A percentile compares a stretch with the other conserved stretches of the same genome.
Conservation (phyloP, 2,797 vertebrate genomes). For the Columba guinea region DNA sequence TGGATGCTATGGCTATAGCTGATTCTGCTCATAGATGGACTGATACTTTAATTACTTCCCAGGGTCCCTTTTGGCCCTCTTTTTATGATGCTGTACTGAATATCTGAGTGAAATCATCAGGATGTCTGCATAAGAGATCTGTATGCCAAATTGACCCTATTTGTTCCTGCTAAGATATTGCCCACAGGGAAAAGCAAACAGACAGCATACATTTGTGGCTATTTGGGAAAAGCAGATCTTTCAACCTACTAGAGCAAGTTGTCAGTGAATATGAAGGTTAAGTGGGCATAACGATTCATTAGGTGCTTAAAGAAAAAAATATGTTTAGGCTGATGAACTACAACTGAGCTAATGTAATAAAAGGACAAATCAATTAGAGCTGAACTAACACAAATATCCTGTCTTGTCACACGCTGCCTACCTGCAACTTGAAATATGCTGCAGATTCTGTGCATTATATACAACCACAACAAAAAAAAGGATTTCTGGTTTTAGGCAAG, state of each 20-base stretch:
- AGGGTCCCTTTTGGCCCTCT: neutral
- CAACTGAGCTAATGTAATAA: neutral
- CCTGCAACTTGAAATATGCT: neutral
- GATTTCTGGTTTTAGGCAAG: neutral
- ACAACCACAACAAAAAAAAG: neutral
- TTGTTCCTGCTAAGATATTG: neutral
- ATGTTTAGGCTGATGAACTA: neutral
- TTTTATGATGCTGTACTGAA: neutral
- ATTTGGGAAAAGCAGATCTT: neutral
- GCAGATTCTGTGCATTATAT: neutral
- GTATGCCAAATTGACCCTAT: neutral
- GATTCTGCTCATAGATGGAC: neutral
- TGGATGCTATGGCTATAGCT: neutral
- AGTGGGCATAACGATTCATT: neutral
- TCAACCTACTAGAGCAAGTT: neutral
- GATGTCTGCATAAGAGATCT: neutral
- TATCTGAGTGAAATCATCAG: neutral
- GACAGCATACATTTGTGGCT: neutral
- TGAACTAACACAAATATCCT: neutral
- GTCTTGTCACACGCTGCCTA: neutral
- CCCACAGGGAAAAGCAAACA: neutral
- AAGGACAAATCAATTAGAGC: neutral
- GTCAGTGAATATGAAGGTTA: neutral
- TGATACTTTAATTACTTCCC: neutral
- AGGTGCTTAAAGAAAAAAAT: neutral